Percentiles rank a stretch among this genome's conserved stretches.
These are phyloP conservation scores for Petrocephalus sullivani DNA, from an alignment of 2,797 vertebrate species.

Conservation along the genomic window DNA sequence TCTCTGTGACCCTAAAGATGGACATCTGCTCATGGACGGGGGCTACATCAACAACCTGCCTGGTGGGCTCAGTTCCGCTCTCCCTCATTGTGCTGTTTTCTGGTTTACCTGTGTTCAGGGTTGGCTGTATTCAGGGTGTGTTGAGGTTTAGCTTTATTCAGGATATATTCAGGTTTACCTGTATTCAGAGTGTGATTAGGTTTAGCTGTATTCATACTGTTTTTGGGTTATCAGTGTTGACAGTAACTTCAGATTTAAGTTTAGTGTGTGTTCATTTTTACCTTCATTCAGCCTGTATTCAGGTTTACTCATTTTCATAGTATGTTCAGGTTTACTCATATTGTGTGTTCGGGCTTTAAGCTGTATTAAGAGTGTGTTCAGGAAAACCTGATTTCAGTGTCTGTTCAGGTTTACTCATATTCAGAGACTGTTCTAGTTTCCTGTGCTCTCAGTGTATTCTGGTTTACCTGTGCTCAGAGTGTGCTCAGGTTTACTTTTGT, in stretches of 20 bases:
- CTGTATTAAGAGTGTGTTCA: too few relatives aligned
- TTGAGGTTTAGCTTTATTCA: constrained; percentile 32
- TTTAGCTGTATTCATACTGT: constrained; percentile 50
- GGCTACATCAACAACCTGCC: constrained; percentile 94
- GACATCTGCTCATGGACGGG: constrained; percentile 90
- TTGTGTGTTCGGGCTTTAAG: not conserved
- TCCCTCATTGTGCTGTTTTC: not conserved
- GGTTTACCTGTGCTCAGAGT: too few relatives aligned
- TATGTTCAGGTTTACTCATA: not conserved
- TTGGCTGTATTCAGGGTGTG: constrained; percentile 49
- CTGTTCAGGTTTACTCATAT: constrained; percentile 33
- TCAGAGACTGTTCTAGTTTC: constrained; percentile 43
- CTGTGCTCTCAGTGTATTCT: too few relatives aligned
- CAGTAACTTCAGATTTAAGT: not conserved
- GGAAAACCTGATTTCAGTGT: constrained; percentile 50
- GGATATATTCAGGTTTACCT: constrained; percentile 41
- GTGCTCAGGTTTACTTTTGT: too few relatives aligned
- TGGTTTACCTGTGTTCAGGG: not conserved
- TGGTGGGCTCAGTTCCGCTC: constrained; percentile 41
- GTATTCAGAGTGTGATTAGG: constrained; percentile 49
- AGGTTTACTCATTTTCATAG: not conserved
- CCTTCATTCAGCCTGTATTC: not conserved
- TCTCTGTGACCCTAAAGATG: constrained; percentile 91
- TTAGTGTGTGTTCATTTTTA: not conserved
- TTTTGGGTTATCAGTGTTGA: not conserved